Conservation (phyloP, 1,140 invertebrate species). For the Tribolium madens region DNA sequence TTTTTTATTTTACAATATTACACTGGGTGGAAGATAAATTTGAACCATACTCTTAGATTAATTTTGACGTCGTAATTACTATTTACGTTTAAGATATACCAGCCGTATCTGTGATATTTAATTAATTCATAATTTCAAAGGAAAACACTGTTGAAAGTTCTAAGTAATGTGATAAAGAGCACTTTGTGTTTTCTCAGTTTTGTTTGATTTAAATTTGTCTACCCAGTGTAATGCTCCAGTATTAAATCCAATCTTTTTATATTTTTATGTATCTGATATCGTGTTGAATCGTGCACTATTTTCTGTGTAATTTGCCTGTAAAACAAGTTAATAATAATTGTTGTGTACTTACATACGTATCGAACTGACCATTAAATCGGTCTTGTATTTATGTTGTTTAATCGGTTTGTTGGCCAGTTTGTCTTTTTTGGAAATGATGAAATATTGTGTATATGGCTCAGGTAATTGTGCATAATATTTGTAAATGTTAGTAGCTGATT, state of each 20-base stretch:
- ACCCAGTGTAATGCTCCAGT: conserved; percentile 21
- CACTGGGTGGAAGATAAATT: not conserved
- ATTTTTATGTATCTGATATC: not conserved
- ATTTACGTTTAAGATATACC: too few relatives aligned
- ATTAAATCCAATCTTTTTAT: conserved; percentile 10
- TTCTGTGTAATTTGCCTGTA: conserved; percentile 25
- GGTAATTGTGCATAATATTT: conserved; percentile 47
- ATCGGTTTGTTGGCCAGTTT: conserved; percentile 6
- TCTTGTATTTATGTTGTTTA: not conserved
- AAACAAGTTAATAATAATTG: conserved; percentile 37
- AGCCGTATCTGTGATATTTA: not conserved
- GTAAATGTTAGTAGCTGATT: conserved; percentile 38
- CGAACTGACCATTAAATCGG: not conserved
- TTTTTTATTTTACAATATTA: conserved; percentile 7
- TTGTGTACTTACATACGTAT: conserved; percentile 37
- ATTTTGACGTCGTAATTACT: too few relatives aligned
- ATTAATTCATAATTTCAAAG: not conserved
- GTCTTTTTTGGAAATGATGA: not conserved
- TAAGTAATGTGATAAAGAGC: not conserved
- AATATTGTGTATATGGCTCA: conserved; percentile 48
- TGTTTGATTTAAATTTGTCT: not conserved
- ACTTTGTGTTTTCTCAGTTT: not conserved
- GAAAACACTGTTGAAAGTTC: not conserved
- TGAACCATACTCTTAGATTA: too few relatives aligned
- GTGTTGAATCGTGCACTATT: not conserved